phyloP scores from a whole-genome alignment of 1,140 invertebrate genomes.

The Drosophila mayri region DNA sequence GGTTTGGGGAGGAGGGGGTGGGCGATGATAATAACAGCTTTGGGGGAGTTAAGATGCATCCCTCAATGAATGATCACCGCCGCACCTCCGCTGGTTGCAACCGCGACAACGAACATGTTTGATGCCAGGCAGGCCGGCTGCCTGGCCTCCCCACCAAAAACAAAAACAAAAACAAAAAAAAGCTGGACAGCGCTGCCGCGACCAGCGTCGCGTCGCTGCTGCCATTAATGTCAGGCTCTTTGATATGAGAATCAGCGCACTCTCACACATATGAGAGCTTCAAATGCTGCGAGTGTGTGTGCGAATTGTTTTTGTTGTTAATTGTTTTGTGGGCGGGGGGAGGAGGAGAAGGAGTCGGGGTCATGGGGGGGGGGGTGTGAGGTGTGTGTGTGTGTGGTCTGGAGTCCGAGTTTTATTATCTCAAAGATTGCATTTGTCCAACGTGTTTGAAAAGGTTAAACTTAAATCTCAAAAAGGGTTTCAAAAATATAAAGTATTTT shows the following conservation, averaged over 20 bases:
- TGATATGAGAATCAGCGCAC: slow-evolving; percentile 54
- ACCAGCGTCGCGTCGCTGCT: slow-evolving; percentile 55
- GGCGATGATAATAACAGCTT: neutral
- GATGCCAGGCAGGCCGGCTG: no score
- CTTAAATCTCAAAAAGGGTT: neutral
- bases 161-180: slow-evolving; percentile 19
- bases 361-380: neutral
- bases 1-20: neutral
- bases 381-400: neutral
- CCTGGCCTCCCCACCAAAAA: slow-evolving; percentile 1
- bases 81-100: slow-evolving; percentile 4
- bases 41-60: slow-evolving; percentile 16
- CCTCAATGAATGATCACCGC: slow-evolving; percentile 38
- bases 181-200: slow-evolving; percentile 43
- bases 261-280: slow-evolving; percentile 42
- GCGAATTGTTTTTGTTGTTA: slow-evolving; percentile 44
- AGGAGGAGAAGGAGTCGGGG: no score
- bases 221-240: slow-evolving; percentile 68
- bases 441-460: neutral
- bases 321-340: slow-evolving; percentile 11
- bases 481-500: neutral
- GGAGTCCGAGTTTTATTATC: slow-evolving; percentile 7
- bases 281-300: slow-evolving; percentile 27
- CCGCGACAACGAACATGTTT: slow-evolving; percentile 41
- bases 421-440: neutral